Base-by-base conservation (phyloP, 1,140 invertebrate species). In the Macrocentrus cingulum region DNA sequence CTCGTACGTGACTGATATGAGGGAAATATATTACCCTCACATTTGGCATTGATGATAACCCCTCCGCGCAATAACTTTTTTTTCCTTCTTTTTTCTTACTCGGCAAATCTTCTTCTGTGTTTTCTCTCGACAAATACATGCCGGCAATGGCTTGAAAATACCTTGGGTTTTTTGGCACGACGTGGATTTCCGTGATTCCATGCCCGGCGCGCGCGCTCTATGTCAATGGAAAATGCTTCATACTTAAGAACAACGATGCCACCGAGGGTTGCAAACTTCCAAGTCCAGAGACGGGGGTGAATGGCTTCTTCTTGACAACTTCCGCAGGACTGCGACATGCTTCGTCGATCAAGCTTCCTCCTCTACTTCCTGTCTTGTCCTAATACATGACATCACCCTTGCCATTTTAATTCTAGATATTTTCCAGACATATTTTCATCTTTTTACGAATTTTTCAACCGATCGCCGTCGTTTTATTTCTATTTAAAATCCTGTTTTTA, bases 1-100 rank as follows among this genome's bases (percentile, higher is more conserved):
- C 65, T 67, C 62, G 66, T 73, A 77, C 76, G 76, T 77, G 75
- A 76, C 74, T 70, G 72, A 77, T 76, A 76, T 69, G 61, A 39
- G 42, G 23, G 44, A 60, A 64, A 59, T 65, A 66, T 41, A 59
- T 62, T 29, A n/a, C n/a, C n/a, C n/a, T n/a, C n/a, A n/a, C n/a
- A n/a, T 9, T 4, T 29, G 9, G 49, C 54, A 61, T 4, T 25
- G 23, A 48, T 48, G n/a, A 29, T 23, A 11, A 25, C 7, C 16
- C 19, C 23, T 48, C 9, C 29, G 8, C 19, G n/a, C 22, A 48
- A 23, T n/a, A 11, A 25, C 20, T 20, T 36, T 11, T 9, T 29
- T 13, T 18, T 11, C 20, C 15, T 7, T 34, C 44, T 11, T 11
- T 13, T 46, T 46, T 46, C 11, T 15, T 16, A 37, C 18, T 57